Conservation (phyloP, 2,113 vertebrate species). For the Amazona vittata region DNA sequence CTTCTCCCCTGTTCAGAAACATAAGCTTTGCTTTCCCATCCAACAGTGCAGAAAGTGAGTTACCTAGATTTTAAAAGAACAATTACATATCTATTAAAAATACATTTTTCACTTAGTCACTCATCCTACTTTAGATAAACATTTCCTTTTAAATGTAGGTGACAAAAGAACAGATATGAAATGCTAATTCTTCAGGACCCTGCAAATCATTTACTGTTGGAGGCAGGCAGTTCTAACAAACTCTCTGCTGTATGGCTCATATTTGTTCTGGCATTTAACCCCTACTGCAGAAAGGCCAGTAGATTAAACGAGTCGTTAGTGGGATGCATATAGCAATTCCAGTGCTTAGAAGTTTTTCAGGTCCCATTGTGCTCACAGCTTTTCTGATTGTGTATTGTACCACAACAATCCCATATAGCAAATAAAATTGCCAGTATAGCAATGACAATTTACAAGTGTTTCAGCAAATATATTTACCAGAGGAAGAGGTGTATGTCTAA, state of each 20-base stretch:
- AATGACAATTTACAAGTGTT: not conserved
- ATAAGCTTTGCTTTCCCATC: conserved; percentile 90
- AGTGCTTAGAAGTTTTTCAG: not conserved
- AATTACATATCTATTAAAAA: not conserved
- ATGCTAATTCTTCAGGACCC: not conserved
- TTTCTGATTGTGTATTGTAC: not conserved
- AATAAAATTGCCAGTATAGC: not conserved
- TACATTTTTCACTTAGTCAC: not conserved
- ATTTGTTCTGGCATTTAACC: not conserved
- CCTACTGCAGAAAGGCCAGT: not conserved
- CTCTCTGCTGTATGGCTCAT: not conserved
- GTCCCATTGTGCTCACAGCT: not conserved
- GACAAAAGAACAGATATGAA: not conserved
- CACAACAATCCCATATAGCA: not conserved
- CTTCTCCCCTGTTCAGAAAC: conserved; percentile 86
- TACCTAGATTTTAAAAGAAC: conserved; percentile 77
- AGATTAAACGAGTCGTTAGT: not conserved
- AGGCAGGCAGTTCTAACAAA: not conserved
- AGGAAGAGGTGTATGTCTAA: not conserved
- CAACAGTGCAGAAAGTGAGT: conserved; percentile 92
- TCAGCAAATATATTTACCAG: not conserved
- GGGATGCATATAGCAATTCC: not conserved
- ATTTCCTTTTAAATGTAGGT: not conserved
- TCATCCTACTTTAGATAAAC: not conserved
- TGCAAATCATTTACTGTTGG: not conserved